Conservation (phyloP, 2,888 invertebrate genomes). For the Limnephilus rhombicus region DNA sequence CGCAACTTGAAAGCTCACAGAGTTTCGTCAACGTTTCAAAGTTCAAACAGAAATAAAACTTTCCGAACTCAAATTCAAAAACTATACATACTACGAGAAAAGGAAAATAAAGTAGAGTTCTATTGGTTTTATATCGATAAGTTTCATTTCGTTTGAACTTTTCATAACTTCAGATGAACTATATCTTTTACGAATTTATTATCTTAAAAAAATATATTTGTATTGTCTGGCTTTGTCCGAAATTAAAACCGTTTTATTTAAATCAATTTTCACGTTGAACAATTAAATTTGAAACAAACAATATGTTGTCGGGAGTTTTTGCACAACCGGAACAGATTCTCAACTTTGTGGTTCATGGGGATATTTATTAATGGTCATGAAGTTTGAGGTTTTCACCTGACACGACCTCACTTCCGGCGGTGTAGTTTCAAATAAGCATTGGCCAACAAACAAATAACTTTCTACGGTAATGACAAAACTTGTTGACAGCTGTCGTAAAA, state of each 20-base stretch:
- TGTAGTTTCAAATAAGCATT: background rate
- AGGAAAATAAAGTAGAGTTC: slow-evolving; percentile 7
- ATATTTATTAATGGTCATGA: background rate
- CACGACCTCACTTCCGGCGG: background rate
- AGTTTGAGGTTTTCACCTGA: background rate
- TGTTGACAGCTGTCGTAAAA: background rate
- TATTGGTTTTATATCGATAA: background rate
- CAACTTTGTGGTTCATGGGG: background rate
- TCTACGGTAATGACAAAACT: background rate
- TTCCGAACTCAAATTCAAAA: slow-evolving; percentile 18
- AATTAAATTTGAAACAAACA: too few species aligned
- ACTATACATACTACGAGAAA: background rate
- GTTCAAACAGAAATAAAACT: slow-evolving; percentile 22
- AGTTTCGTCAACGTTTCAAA: background rate
- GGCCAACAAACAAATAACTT: background rate
- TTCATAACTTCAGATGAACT: background rate
- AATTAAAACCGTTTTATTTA: background rate
- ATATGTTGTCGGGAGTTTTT: background rate
- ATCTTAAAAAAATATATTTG: background rate
- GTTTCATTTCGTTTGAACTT: slow-evolving; percentile 14
- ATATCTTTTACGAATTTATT: background rate
- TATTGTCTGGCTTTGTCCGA: background rate
- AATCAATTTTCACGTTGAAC: background rate
- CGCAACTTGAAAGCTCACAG: background rate
- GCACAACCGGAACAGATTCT: background rate